Evolutionary conservation across 2,888 invertebrate species (phyloP).

Genomic region (Melieria omissa): DNA sequence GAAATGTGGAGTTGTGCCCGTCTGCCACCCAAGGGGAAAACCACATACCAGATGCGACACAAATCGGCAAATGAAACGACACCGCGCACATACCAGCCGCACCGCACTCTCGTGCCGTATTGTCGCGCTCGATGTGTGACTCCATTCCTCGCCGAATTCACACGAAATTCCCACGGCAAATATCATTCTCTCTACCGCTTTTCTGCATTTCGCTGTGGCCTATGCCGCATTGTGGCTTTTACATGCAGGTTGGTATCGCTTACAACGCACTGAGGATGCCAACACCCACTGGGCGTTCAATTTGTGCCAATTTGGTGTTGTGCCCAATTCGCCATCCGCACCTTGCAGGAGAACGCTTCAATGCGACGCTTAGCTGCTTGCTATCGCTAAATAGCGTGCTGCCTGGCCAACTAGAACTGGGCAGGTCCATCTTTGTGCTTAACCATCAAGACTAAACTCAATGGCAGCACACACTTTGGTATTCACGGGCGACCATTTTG

Average conservation of each 20-base stretch:
- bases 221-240: too few relatives aligned
- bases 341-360: too few relatives aligned
- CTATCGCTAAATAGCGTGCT: too few relatives aligned
- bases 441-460: too few relatives aligned
- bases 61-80: constrained; percentile 31
- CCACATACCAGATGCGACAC: constrained; percentile 32
- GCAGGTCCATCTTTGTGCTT: too few relatives aligned
- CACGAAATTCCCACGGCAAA: too few relatives aligned
- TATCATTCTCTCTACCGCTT: too few relatives aligned
- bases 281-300: constrained; percentile 25
- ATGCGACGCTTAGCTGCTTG: too few relatives aligned
- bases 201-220: too few relatives aligned
- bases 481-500: too few relatives aligned
- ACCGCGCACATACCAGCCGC: constrained; percentile 27
- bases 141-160: constrained; percentile 8
- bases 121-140: constrained; percentile 12
- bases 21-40: constrained; percentile 26
- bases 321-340: constrained; percentile 7
- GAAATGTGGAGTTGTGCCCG: constrained; percentile 7
- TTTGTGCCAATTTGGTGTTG: constrained; percentile 31
- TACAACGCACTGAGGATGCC: constrained; percentile 27
- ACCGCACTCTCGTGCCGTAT: constrained; percentile 23
- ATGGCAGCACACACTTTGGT: too few relatives aligned
- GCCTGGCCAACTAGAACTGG: too few relatives aligned
- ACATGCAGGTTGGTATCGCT: constrained; percentile 25